Evolutionary conservation across 53 echinoderm and acorn worm genomes (phyloP).

Genomic region (Antedon mediterranea): DNA sequence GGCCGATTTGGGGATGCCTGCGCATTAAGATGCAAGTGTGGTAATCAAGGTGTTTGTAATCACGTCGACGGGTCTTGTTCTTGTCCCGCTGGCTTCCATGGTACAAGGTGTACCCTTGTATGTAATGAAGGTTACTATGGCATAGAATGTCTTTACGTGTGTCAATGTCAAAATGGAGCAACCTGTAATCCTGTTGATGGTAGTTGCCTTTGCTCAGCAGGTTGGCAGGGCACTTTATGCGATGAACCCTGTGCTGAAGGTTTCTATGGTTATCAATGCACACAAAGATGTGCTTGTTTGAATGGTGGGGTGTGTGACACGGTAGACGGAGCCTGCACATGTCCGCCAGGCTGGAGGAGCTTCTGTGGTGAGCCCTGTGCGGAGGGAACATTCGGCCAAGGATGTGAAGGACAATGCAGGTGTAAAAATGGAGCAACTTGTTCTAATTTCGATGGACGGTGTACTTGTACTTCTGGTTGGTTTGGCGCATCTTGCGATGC

Average conservation of each 20-base stretch:
- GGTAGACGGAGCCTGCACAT: slow-evolving; percentile 63
- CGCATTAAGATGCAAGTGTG: slow-evolving; percentile 27
- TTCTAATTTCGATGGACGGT: slow-evolving; percentile 49
- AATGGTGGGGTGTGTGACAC: slow-evolving; percentile 75
- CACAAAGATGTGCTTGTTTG: slow-evolving; percentile 38
- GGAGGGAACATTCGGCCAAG: slow-evolving; percentile 65
- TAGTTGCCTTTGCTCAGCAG: slow-evolving; percentile 52
- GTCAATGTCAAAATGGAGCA: slow-evolving; percentile 74
- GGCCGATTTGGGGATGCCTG: slow-evolving; percentile 10
- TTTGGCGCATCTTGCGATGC: slow-evolving; percentile 48
- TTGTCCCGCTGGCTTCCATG: slow-evolving; percentile 35
- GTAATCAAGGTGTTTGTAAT: not conserved
- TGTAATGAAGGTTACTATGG: slow-evolving; percentile 40
- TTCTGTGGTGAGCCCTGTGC: slow-evolving; percentile 61
- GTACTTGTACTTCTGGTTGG: slow-evolving; percentile 64
- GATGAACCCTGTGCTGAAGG: slow-evolving; percentile 47
- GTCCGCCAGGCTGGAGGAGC: slow-evolving; percentile 68
- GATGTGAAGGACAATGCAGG: slow-evolving; percentile 49
- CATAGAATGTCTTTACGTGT: slow-evolving; percentile 32
- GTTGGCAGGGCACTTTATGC: slow-evolving; percentile 57
- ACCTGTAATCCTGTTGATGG: slow-evolving; percentile 52
- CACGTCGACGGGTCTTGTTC: not conserved
- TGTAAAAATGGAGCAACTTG: slow-evolving; percentile 61
- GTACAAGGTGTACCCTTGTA: slow-evolving; percentile 16
- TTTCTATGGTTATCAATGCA: slow-evolving; percentile 54